These are phyloP conservation scores for Megamerina dolium DNA, from an alignment of 2,888 invertebrate genomes.

Conservation along the genomic window DNA sequence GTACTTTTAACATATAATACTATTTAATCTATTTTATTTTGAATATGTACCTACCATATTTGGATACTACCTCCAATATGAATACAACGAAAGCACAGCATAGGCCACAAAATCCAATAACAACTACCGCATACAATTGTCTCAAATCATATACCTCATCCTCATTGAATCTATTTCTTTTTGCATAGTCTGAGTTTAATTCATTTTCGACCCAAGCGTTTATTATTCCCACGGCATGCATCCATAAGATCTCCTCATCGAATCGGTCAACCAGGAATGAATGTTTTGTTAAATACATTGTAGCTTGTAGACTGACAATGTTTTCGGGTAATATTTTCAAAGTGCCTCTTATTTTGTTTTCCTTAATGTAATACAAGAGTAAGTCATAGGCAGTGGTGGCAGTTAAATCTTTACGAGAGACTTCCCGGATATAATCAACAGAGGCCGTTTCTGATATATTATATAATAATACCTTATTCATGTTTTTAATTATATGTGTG, in stretches of 20 bases:
- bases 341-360: neutral
- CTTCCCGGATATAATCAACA: too few species aligned
- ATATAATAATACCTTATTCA: too few species aligned
- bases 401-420: too few species aligned
- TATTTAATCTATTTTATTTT: too few species aligned
- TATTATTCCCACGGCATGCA: conserved; percentile 2
- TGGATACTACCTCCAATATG: conserved; percentile 5
- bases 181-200: neutral
- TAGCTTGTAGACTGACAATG: neutral
- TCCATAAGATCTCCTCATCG: conserved; percentile 3
- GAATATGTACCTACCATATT: too few species aligned
- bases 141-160: neutral
- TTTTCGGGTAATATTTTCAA: neutral
- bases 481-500: too few species aligned
- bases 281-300: conserved; percentile 3
- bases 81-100: neutral
- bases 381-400: too few species aligned
- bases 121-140: neutral
- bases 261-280: conserved; percentile 5
- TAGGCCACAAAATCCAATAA: neutral
- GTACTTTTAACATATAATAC: too few species aligned
- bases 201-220: neutral
- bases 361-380: neutral
- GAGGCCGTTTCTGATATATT: too few species aligned
- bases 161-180: neutral